Conservation (phyloP, 2,888 invertebrate genomes). For the Tiphia femorata region DNA sequence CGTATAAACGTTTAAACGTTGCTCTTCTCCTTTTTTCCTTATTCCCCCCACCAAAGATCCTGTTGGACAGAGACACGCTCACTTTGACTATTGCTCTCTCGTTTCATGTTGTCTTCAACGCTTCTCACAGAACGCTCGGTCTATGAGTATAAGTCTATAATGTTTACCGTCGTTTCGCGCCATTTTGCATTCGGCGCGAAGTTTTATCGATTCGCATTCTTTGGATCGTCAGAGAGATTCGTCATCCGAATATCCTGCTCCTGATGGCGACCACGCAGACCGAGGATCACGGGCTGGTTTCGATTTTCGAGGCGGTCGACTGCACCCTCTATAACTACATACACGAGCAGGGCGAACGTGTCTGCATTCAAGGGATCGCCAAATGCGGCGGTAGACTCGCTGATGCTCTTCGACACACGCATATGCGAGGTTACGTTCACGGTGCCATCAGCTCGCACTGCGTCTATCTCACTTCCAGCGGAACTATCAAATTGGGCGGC, state of each 20-base stretch:
- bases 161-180: not conserved
- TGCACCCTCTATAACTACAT: slow-evolving; percentile 58
- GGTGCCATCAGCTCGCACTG: slow-evolving; percentile 59
- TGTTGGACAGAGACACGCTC: too few species aligned
- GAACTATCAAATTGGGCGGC: slow-evolving; percentile 57
- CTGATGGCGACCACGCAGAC: slow-evolving; percentile 58
- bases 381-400: slow-evolving; percentile 55
- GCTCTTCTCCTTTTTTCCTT: too few species aligned
- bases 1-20: too few species aligned
- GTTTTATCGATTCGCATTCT: not conserved
- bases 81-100: too few species aligned
- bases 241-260: slow-evolving; percentile 56
- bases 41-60: too few species aligned
- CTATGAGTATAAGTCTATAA: too few species aligned
- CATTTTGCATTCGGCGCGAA: not conserved
- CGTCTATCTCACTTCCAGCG: slow-evolving; percentile 53
- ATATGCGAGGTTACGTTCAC: slow-evolving; percentile 59
- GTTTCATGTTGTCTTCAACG: too few species aligned
- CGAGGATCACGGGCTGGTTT: slow-evolving; percentile 51
- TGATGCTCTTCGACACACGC: slow-evolving; percentile 54
- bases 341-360: slow-evolving; percentile 57
- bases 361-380: slow-evolving; percentile 53
- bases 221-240: slow-evolving; percentile 54
- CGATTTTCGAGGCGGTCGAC: slow-evolving; percentile 58
- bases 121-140: too few species aligned